phyloP scores from a whole-genome alignment of 2,797 vertebrate genomes.

The Manis javanica region DNA sequence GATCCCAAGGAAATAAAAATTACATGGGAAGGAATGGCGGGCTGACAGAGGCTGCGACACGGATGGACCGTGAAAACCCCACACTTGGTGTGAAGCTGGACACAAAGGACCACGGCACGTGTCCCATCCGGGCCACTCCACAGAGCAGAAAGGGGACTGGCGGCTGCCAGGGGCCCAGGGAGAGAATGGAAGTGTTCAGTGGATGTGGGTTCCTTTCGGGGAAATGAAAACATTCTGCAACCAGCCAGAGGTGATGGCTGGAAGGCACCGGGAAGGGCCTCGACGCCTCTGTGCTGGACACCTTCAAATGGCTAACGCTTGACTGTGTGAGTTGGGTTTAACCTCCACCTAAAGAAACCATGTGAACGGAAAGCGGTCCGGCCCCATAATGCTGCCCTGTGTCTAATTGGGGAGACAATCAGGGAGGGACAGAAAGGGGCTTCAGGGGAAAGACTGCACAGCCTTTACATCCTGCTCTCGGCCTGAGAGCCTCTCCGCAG shows the following conservation, averaged over 20 bases:
- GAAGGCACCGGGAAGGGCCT: background rate
- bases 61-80: background rate
- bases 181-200: fast-evolving
- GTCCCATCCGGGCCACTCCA: background rate
- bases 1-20: background rate
- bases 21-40: background rate
- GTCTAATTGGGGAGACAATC: background rate
- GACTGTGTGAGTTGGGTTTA: background rate
- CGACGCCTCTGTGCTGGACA: background rate
- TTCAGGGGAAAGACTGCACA: background rate
- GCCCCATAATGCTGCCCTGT: fast-evolving
- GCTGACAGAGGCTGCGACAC: background rate
- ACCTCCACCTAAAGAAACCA: background rate
- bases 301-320: background rate
- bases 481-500: too few relatives aligned
- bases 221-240: background rate
- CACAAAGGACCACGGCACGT: background rate
- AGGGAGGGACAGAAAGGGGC: background rate
- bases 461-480: fast-evolving
- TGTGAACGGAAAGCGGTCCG: background rate
- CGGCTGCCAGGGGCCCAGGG: background rate
- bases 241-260: fast-evolving
- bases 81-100: background rate
- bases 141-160: background rate
- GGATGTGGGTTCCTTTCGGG: background rate